Evolutionary conservation across 2,888 invertebrate genomes (phyloP).

Genomic region (Trisateles emortualis): DNA sequence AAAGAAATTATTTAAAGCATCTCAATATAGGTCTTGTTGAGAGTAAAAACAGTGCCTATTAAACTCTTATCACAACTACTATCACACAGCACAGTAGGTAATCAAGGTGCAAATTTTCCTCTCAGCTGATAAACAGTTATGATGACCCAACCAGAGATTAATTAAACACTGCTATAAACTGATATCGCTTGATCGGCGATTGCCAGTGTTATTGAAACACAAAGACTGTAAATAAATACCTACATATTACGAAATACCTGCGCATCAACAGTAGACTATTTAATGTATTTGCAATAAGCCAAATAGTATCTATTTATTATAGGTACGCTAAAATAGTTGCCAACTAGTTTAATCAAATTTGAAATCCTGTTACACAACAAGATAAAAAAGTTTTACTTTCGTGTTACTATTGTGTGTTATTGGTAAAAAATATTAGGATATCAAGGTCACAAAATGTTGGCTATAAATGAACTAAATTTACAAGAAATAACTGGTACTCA

Average conservation of each 20-base stretch:
- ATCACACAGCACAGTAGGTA: too few relatives aligned
- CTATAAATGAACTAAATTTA: neutral
- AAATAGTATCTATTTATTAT: neutral
- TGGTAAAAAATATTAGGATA: neutral
- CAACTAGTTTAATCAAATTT: neutral
- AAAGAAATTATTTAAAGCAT: too few relatives aligned
- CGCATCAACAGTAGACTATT: too few relatives aligned
- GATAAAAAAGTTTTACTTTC: neutral
- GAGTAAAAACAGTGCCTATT: too few relatives aligned
- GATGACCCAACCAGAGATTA: too few relatives aligned
- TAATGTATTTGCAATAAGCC: neutral
- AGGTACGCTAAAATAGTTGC: neutral
- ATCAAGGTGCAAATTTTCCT: too few relatives aligned
- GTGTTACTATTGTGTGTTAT: neutral
- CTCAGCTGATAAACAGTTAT: too few relatives aligned
- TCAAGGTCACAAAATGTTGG: neutral
- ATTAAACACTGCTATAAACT: too few relatives aligned
- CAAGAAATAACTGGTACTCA: slow-evolving; percentile 57
- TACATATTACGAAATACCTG: neutral
- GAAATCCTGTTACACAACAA: neutral
- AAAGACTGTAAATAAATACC: neutral
- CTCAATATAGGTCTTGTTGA: too few relatives aligned
- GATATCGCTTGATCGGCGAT: too few relatives aligned
- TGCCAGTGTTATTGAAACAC: too few relatives aligned
- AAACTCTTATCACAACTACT: too few relatives aligned